Base-by-base conservation (phyloP, 1,140 invertebrate species). In the Acromyrmex heyeri region DNA sequence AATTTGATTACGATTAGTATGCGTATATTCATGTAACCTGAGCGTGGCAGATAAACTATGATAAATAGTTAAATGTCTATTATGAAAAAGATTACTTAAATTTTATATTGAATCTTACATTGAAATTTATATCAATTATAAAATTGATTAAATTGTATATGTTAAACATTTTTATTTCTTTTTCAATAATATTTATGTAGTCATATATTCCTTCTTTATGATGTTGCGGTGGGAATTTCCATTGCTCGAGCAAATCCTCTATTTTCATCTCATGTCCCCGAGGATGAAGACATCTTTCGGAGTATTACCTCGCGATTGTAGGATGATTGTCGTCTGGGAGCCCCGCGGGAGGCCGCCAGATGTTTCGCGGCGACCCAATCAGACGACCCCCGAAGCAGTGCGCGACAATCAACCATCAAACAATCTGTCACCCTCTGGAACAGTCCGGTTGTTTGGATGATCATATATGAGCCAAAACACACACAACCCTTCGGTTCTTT, bases 331-430 rank as follows among this genome's bases (percentile, higher is more conserved):
- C 94, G 92, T 94, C 91, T 88, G 91, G 88, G 91, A 95, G 93
- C 95, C 94, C 95, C 94, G 94, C 94, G 94, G 95, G 95, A 95
- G 92, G 88, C 91, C 93, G 93, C 92, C 95, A 95, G 95, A 95
- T 95, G 95, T 95, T 95, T 94, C 94, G 93, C 93, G 93, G 94
- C 95, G 90, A 94, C 94, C 94, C 93, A 95, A 95, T 95, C 94
- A 94, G 92, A 94, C 93, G 93, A 95, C 93, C 93, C 94, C 94
- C 92, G 94, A 93, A 94, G 94, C 92, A 86, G 90, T 91, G 86
- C 91, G 93, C 94, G 92, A 94, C 94, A 95, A 94, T 95, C 94
- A 95, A 94, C 92, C 94, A 93, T 95, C 94, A 93, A 95, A 95
- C 94, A 95, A 95, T 95, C 92, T 90, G 89, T 92, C 92, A 94